Evolutionary conservation across 2,113 vertebrate genomes (phyloP).

Genomic region (Stegastes partitus): DNA sequence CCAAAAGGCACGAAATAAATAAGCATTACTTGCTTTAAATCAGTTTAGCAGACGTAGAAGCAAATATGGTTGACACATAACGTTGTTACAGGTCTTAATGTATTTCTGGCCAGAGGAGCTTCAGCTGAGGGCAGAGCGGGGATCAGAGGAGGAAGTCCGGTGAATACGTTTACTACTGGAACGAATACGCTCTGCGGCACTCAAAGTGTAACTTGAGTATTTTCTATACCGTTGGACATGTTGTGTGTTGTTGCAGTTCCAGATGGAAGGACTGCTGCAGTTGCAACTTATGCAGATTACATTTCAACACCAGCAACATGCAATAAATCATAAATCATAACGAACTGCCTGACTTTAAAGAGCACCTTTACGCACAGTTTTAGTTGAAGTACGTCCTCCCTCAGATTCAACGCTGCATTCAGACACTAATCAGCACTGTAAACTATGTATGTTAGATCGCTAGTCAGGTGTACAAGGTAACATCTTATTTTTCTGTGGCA

Average conservation of each 20-base stretch:
- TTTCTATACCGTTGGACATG: not conserved
- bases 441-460: too few species aligned
- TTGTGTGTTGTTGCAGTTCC: not conserved
- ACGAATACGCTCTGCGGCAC: not conserved
- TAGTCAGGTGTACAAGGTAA: too few species aligned
- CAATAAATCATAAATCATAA: too few species aligned
- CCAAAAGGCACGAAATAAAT: constrained; percentile 3
- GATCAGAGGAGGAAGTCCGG: not conserved
- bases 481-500: too few species aligned
- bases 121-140: not conserved
- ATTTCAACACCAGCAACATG: too few species aligned
- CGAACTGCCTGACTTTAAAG: too few species aligned
- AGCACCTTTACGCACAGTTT: too few species aligned
- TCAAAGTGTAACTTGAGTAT: not conserved
- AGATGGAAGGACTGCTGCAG: not conserved
- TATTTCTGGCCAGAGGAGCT: not conserved
- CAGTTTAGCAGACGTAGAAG: not conserved
- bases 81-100: not conserved
- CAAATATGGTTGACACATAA: not conserved
- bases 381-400: too few species aligned
- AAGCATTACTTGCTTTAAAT: not conserved
- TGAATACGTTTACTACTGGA: not conserved
- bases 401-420: too few species aligned
- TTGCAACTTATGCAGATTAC: too few species aligned
- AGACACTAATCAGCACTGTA: too few species aligned